phyloP scores from a whole-genome alignment of 2,888 invertebrate genomes.

The Morinoia aosen region DNA sequence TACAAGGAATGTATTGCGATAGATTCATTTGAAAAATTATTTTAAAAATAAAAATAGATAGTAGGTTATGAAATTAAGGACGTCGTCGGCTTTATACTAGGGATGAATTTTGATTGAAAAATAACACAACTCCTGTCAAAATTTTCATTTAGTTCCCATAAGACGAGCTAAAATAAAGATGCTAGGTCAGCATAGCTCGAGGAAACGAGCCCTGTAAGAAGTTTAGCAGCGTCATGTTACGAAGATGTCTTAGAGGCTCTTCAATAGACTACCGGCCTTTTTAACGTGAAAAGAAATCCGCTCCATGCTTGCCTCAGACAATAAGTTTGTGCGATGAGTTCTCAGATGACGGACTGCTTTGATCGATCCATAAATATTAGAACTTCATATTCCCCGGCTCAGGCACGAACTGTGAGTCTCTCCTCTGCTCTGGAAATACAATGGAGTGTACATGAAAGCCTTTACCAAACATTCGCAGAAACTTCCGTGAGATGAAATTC shows the following conservation, averaged over 20 bases:
- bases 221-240: neutral
- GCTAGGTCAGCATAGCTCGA: neutral
- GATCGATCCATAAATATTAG: neutral
- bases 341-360: neutral
- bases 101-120: no score
- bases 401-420: neutral
- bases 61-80: no score
- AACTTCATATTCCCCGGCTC: neutral
- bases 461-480: neutral
- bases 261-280: neutral
- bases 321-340: neutral
- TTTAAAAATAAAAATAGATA: no score
- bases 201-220: neutral
- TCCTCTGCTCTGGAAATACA: neutral
- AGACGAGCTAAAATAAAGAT: neutral
- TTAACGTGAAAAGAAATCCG: neutral
- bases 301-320: neutral
- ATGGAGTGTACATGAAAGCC: neutral
- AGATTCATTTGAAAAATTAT: no score
- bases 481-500: neutral
- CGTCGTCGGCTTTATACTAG: no score
- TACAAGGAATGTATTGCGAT: no score
- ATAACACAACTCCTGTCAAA: neutral
- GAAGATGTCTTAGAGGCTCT: neutral
- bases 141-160: neutral